A percentile compares a stretch with the other conserved stretches of the same genome.
phyloP scores from a whole-genome alignment of 2,797 vertebrate species.

The Coreius guichenoti region DNA sequence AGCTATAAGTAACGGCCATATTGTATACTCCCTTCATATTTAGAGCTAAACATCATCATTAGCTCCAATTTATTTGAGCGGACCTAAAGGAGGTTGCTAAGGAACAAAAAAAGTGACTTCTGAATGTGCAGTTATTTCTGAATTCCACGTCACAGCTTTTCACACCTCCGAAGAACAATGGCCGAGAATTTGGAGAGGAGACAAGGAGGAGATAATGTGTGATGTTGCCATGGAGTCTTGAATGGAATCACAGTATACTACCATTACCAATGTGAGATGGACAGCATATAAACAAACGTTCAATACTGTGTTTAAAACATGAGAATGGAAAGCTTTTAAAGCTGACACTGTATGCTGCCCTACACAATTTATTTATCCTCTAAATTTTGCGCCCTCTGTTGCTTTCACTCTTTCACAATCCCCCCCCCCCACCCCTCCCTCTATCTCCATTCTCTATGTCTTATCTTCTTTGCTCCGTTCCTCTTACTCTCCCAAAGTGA shows the following conservation, averaged over 20 bases:
- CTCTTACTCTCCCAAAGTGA: slow-evolving; percentile 38
- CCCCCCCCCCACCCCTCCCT: not conserved
- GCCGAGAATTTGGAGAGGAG: slow-evolving; percentile 32
- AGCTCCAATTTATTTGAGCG: slow-evolving; percentile 60
- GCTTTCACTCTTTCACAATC: not conserved
- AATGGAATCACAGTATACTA: slow-evolving; percentile 30
- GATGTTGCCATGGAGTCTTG: slow-evolving; percentile 35
- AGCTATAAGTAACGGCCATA: slow-evolving; percentile 12
- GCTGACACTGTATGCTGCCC: slow-evolving; percentile 19
- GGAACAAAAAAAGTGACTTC: slow-evolving; percentile 73
- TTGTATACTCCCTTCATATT: slow-evolving; percentile 35
- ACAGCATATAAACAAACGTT: slow-evolving; percentile 22
- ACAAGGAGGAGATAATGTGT: slow-evolving; percentile 30
- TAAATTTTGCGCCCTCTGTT: not conserved
- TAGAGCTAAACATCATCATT: slow-evolving; percentile 65
- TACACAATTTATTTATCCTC: slow-evolving; percentile 8
- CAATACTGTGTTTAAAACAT: not conserved
- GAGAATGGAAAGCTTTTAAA: slow-evolving; percentile 10
- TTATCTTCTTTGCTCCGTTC: slow-evolving; percentile 16
- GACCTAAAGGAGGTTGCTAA: slow-evolving; percentile 76
- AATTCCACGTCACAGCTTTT: slow-evolving; percentile 75
- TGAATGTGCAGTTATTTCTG: slow-evolving; percentile 77
- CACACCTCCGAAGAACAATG: slow-evolving; percentile 69
- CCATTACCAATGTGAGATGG: not conserved
- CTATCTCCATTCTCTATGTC: slow-evolving; percentile 13